Percentiles rank a stretch among this genome's conserved stretches.
These are phyloP conservation scores for Platygyra sinensis DNA, from an alignment of 64 coral and sea anemone species.

Conservation along the genomic window DNA sequence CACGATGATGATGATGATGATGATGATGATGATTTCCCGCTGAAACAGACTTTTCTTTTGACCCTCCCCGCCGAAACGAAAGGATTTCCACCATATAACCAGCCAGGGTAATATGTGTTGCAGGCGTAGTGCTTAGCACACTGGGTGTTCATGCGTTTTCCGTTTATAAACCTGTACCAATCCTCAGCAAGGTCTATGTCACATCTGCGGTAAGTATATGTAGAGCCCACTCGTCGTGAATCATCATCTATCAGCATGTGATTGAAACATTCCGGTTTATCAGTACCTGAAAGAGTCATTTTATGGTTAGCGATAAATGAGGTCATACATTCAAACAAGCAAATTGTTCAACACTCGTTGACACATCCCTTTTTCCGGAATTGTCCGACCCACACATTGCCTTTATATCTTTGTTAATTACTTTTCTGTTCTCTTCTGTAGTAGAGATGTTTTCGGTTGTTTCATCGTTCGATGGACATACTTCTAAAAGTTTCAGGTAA, in stretches of 20 bases:
- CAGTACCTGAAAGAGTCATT: neutral
- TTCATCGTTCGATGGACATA: too few relatives aligned
- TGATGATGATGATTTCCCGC: neutral
- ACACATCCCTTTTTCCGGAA: too few relatives aligned
- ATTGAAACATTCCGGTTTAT: neutral
- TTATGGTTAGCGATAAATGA: neutral
- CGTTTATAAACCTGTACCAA: slow-evolving; percentile 67
- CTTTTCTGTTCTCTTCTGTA: too few relatives aligned
- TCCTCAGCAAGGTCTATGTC: slow-evolving; percentile 59
- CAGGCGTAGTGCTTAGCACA: slow-evolving; percentile 6
- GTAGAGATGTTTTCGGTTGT: too few relatives aligned
- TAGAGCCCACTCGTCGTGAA: neutral
- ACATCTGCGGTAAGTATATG: neutral
- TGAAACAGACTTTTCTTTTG: slow-evolving; percentile 60
- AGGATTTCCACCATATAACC: slow-evolving; percentile 59
- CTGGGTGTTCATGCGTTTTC: slow-evolving; percentile 29
- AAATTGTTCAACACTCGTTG: too few relatives aligned
- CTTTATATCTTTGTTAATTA: too few relatives aligned
- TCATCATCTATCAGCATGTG: neutral
- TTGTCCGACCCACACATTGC: too few relatives aligned
- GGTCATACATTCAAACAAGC: too few relatives aligned
- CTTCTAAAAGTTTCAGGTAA: too few relatives aligned
- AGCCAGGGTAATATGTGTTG: slow-evolving; percentile 48
- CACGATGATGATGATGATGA: neutral
- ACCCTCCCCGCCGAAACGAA: slow-evolving; percentile 49